Evolutionary conservation across 2,888 invertebrate genomes (phyloP).

Genomic region (Apocheima hispidaria): DNA sequence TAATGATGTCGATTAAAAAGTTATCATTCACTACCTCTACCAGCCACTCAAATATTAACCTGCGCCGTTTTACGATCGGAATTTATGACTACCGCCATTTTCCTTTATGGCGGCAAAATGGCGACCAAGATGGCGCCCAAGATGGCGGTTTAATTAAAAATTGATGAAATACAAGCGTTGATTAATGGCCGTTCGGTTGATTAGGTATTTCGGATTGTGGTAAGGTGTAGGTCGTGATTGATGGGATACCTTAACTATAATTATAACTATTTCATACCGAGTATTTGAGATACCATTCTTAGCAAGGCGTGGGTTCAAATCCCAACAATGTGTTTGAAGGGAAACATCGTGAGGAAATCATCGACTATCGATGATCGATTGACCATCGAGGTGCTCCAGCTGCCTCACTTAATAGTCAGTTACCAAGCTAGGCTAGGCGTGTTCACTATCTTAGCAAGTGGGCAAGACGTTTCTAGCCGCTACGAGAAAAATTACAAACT

Average conservation of each 20-base stretch:
- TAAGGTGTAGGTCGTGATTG: conserved; percentile 3
- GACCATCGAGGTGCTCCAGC: too few species aligned
- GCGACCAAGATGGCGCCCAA: conserved; percentile 43
- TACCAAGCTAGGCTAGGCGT: too few species aligned
- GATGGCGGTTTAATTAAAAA: conserved; percentile 58
- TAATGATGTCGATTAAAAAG: conserved; percentile 27
- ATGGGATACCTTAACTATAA: not conserved
- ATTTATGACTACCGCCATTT: conserved; percentile 53
- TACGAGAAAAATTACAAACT: too few species aligned
- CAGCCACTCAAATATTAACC: conserved; percentile 52
- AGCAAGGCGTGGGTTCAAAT: too few species aligned
- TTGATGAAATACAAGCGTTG: conserved; percentile 50
- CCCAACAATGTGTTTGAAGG: too few species aligned
- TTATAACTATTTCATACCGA: not conserved
- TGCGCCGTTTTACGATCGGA: conserved; percentile 47
- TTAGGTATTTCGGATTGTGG: conserved; percentile 17
- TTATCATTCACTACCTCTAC: conserved; percentile 42
- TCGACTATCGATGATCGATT: too few species aligned
- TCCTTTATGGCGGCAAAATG: conserved; percentile 45
- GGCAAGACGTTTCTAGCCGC: too few species aligned
- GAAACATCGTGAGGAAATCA: too few species aligned
- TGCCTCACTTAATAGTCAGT: too few species aligned
- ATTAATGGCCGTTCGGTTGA: conserved; percentile 42
- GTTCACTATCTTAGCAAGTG: too few species aligned
- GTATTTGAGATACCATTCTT: too few species aligned